These are phyloP conservation scores for Sitta carolinensis DNA, from an alignment of 2,797 vertebrate species.

Conservation along the genomic window DNA sequence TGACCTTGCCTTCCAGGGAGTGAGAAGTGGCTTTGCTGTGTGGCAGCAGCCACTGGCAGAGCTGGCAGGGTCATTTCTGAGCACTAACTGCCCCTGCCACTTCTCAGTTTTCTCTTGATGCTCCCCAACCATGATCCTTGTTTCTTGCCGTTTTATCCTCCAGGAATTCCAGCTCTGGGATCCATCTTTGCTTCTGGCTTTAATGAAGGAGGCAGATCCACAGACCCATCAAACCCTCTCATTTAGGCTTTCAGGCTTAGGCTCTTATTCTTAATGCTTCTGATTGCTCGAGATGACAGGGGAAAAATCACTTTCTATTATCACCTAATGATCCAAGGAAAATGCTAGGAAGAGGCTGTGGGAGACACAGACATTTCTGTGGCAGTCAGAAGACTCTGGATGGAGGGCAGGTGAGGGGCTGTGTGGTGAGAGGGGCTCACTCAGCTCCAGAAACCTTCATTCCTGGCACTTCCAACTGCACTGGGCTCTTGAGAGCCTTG, in stretches of 20 bases:
- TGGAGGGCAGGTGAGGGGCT: neutral
- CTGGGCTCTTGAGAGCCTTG: neutral
- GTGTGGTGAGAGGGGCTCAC: neutral
- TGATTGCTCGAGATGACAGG: slow-evolving; percentile 52
- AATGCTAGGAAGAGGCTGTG: slow-evolving; percentile 21
- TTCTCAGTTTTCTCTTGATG: neutral
- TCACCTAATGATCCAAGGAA: slow-evolving; percentile 58
- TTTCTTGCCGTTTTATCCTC: neutral
- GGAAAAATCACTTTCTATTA: slow-evolving; percentile 59
- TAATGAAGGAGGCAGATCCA: slow-evolving; percentile 41
- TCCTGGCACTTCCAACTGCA: neutral
- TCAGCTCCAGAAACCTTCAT: neutral
- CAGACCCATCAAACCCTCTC: slow-evolving; percentile 50
- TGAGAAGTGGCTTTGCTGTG: neutral
- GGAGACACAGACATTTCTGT: neutral
- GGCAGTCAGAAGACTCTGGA: neutral
- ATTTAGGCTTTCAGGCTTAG: slow-evolving; percentile 55
- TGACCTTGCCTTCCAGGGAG: neutral
- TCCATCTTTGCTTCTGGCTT: neutral
- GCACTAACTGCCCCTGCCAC: neutral
- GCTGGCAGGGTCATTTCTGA: neutral
- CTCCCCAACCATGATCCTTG: neutral
- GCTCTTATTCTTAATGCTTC: slow-evolving; percentile 62
- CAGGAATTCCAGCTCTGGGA: neutral
- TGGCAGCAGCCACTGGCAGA: neutral